phyloP scores from a whole-genome alignment of 37 sponge, comb jelly and placozoan genomes.

The Hexactinellida sp. region DNA sequence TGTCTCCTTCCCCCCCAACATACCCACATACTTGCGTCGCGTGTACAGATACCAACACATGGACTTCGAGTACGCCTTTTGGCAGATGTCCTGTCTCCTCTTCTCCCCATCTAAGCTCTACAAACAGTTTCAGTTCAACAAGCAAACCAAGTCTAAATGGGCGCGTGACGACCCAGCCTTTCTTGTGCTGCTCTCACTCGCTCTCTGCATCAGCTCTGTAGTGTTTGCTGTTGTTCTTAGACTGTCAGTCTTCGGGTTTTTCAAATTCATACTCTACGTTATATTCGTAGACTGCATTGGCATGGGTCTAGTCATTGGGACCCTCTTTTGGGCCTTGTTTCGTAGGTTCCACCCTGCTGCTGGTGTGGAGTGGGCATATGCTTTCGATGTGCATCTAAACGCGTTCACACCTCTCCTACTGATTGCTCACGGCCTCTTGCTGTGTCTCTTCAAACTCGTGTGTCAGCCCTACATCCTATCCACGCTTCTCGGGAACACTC shows the following conservation, averaged over 20 bases:
- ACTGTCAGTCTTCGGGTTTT: conserved; percentile 39
- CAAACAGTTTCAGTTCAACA: neutral
- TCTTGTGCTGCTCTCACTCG: conserved; percentile 42
- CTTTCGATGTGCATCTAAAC: conserved; percentile 94
- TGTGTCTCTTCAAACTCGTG: conserved; percentile 28
- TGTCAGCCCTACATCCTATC: conserved; percentile 17
- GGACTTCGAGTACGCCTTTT: conserved; percentile 87
- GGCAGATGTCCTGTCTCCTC: conserved; percentile 67
- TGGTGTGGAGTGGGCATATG: conserved; percentile 81
- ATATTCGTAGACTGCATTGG: conserved; percentile 71
- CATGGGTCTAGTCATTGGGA: conserved; percentile 50
- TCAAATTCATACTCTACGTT: conserved; percentile 59
- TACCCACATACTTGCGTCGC: conserved; percentile 24
- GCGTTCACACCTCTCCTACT: conserved; percentile 70
- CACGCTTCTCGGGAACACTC: conserved; percentile 39
- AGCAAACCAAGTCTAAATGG: conserved; percentile 79
- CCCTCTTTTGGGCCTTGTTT: conserved; percentile 58
- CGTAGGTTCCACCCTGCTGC: conserved; percentile 6
- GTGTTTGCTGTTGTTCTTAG: conserved; percentile 46
- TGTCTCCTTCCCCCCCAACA: neutral
- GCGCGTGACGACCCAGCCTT: conserved; percentile 95
- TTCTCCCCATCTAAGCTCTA: conserved; percentile 68
- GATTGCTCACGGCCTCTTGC: conserved; percentile 60
- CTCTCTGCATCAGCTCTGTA: conserved; percentile 36
- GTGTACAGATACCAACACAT: conserved; percentile 59